Evolutionary conservation across 2,113 vertebrate species (phyloP), one percentile per base, ranked within the genome.

Genomic region (Pterocles orientalis): DNA sequence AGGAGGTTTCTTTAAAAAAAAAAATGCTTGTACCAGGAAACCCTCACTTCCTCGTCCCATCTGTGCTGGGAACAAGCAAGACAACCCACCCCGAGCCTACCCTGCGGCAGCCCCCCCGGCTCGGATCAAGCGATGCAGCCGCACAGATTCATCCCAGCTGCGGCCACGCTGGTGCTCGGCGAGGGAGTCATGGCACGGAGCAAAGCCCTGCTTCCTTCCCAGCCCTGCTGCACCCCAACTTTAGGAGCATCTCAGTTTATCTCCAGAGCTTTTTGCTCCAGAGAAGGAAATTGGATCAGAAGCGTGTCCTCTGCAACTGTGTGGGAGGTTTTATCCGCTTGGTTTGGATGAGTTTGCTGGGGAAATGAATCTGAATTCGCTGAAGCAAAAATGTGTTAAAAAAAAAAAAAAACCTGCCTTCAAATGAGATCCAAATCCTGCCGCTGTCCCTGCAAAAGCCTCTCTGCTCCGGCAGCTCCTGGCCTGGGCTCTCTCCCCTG

Each of bases 251-350:
- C 51, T 28, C 41, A 3, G 29, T 7, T 45, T 23, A 4, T 14
- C 82, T 36, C 47, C 86, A 23, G 50, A 36, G 81, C 33, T 81
- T 73, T 78, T 39, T 72, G 31, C 71, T 77, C 20, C 78, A 15
- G 56, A 34, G 61, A 6, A 65, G 60, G 33, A 41, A 84, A 14
- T 0, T 7, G 75, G 50, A 43, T 47, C 36, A 50, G 48, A 66
- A 81, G 12, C 0, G 6, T 1, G 1, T 36, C 82, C n/a, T 62
- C 36, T 45, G 6, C 5, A 3, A 0, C 2, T 9, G 3, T 0
- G 48, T 10, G 61, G 65, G 53, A 87, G 57, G 26, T 45, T 86
- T 69, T 20, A 16, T 13, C 9, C 1, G 0, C 43, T 34, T 16
- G 6, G 10, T 75, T 78, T 54, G 65, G 84, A 18, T 18, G 68